Conservation (phyloP, 92 coral and sea anemone species). For the Blastomussa wellsi region DNA sequence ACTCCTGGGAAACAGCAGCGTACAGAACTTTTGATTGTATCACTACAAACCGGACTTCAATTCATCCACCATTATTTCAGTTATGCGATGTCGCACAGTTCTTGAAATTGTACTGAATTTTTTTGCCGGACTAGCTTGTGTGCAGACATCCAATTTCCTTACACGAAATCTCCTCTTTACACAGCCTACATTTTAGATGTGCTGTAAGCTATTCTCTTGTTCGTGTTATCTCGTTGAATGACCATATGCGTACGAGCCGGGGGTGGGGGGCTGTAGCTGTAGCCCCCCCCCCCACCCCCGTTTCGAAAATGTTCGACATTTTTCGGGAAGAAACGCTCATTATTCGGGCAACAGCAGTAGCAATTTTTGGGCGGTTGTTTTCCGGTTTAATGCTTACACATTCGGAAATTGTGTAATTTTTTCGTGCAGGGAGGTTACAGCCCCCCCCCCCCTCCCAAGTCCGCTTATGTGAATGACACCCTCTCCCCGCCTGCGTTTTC, state of each 20-base stretch:
- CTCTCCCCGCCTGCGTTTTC: not conserved
- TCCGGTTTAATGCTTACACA: too few species aligned
- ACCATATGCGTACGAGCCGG: too few species aligned
- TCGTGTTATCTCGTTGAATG: not conserved
- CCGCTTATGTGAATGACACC: too few species aligned
- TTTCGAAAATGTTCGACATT: too few species aligned
- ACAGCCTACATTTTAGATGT: not conserved
- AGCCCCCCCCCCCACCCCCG: too few species aligned
- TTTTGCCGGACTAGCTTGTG: too few species aligned
- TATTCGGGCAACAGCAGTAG: too few species aligned
- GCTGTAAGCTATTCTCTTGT: not conserved
- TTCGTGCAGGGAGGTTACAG: too few species aligned
- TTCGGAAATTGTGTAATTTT: too few species aligned
- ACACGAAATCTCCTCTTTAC: not conserved
- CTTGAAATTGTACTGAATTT: not conserved
- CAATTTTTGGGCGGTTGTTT: too few species aligned
- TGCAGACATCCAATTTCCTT: not conserved
- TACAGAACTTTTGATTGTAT: conserved; percentile 2
- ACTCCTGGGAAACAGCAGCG: not conserved
- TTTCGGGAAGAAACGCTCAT: too few species aligned
- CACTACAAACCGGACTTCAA: not conserved
- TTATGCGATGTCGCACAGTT: not conserved
- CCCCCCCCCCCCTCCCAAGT: not conserved
- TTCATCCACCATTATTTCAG: not conserved
- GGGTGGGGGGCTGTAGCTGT: too few species aligned